Evolutionary conservation across 1,140 invertebrate genomes (phyloP), one percentile per base, ranked within the genome.

Genomic region (Drosophila ercepeae): DNA sequence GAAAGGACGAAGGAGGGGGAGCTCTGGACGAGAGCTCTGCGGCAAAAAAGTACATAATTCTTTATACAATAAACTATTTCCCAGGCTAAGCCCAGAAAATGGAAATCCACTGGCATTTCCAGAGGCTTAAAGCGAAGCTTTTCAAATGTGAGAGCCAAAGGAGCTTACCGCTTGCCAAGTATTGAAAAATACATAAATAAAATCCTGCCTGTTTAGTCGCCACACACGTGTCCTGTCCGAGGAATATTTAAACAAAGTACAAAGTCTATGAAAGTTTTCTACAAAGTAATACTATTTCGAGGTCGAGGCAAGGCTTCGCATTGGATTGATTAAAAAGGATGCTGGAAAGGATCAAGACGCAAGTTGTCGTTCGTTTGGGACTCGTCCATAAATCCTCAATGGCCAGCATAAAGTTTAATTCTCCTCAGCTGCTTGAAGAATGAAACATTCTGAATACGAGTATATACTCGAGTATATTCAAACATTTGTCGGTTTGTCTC

Each of bases 11-110:
- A 27, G 41, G 7, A 32, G 27, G 27, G n/a, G n/a, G n/a, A n/a
- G n/a, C n/a, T n/a, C n/a, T n/a, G n/a, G n/a, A n/a, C n/a, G n/a
- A n/a, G n/a, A 8, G 27, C 27, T 29, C 21, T 9, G 16, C 23
- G 6, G 13, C 11, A 52, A 53, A 52, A 53, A 53, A 23, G 34
- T 21, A 32, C 25, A 45, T 55, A 49, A 49, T 29, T 32, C 46
- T 9, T 16, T 49, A 16, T 11, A 49, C 14, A 18, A 32, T 32
- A 49, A 32, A 49, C 55, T 39, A 50, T 50, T 59, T 25, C 13
- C 21, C 11, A 19, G 14, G 32, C 46, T 50, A 13, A 59, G 32
- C 23, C 29, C 11, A 9, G 25, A 4, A 64, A 51, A 51, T 64
- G 19, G 11, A 67, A 44, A 19, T 51, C 46, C 19, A 32, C 4